phyloP scores from a whole-genome alignment of 2,888 invertebrate genomes.

The Mimas tiliae region DNA sequence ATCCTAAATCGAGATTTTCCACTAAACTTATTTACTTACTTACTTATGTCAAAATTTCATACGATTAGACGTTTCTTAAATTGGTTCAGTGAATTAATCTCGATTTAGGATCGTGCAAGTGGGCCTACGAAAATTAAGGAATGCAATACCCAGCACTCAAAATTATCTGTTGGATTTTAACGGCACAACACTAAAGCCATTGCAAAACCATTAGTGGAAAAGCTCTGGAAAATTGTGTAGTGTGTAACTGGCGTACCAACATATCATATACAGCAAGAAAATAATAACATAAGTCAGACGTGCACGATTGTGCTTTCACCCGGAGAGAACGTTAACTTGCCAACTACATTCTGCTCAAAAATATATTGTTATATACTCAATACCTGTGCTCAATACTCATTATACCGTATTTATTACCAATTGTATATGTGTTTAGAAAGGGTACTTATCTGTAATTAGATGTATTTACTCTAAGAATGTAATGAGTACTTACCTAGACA shows the following conservation, averaged over 20 bases:
- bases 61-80: too few relatives aligned
- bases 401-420: not conserved
- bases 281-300: constrained; percentile 11
- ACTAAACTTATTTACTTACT: too few relatives aligned
- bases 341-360: not conserved
- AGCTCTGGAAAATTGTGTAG: constrained; percentile 16
- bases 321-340: constrained; percentile 14
- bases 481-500: not conserved
- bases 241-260: constrained; percentile 9
- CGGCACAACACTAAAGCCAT: not conserved
- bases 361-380: not conserved
- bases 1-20: too few relatives aligned
- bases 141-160: not conserved
- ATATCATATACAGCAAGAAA: constrained; percentile 8
- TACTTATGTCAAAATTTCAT: too few relatives aligned
- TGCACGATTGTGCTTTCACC: constrained; percentile 20
- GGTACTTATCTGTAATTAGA: not conserved
- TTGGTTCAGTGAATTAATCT: too few relatives aligned
- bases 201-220: constrained; percentile 7
- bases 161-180: not conserved
- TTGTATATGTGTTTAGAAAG: not conserved
- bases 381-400: too few relatives aligned
- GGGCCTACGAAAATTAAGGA: not conserved
- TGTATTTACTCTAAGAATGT: not conserved
- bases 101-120: too few relatives aligned